A percentile compares a stretch with the other conserved stretches of the same genome.
Conservation (phyloP, 2,113 vertebrate genomes). For the Pedionomus torquatus region DNA sequence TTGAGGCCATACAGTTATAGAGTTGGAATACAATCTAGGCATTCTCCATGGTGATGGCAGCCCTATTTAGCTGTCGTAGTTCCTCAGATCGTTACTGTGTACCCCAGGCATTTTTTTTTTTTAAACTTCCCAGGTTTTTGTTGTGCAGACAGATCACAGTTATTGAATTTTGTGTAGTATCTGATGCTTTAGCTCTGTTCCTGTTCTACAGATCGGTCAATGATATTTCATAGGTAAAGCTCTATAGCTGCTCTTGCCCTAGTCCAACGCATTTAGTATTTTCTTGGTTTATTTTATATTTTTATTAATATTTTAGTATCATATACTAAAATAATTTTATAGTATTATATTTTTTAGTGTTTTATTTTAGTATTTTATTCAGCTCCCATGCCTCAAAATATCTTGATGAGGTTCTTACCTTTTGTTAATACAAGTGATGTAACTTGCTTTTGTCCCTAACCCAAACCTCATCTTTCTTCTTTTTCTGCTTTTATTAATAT, state of each 20-base stretch:
- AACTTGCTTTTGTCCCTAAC: not conserved
- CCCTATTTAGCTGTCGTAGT: not conserved
- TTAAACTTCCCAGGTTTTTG: not conserved
- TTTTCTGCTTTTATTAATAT: not conserved
- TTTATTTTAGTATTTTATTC: not conserved
- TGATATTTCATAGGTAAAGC: not conserved
- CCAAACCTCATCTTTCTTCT: not conserved
- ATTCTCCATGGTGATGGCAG: not conserved
- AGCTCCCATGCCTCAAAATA: not conserved
- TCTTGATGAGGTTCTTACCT: not conserved
- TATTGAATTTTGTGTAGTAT: not conserved
- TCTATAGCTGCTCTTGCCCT: not conserved
- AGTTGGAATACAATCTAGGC: not conserved
- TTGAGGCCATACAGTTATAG: not conserved
- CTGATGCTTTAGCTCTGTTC: not conserved
- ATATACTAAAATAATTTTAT: no score
- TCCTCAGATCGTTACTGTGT: not conserved
- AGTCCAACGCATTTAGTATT: not conserved
- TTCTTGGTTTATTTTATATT: no score
- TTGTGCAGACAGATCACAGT: not conserved
- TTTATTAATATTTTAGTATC: no score
- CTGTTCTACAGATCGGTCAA: not conserved
- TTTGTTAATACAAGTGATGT: not conserved
- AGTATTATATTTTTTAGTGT: no score
- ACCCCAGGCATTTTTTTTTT: accelerated